Base-by-base conservation (phyloP, 2,113 vertebrate genomes). In the Melanerpes aurifrons region DNA sequence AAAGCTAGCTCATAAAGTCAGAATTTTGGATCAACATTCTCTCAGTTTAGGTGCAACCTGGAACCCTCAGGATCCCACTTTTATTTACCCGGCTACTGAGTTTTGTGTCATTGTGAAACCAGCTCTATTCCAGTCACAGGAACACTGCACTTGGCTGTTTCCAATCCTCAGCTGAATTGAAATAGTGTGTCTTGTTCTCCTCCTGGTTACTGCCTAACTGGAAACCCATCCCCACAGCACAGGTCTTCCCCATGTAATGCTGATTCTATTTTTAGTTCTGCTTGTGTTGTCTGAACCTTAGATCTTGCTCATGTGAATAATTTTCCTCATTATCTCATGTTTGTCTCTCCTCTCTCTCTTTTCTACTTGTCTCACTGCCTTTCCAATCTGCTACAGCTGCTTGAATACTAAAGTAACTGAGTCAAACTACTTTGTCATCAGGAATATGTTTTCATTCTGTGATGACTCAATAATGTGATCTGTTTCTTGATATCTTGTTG, bases 291-390 rank as follows among this genome's bases (percentile, higher is more conserved):
- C 96, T 93, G 81, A 94, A 95, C 72, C 87, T 92, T 84, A 94
- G 47, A 94, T 96, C 85, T 93, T 81, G 76, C 63, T 95, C 82
- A 82, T 94, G 88, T 90, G 91, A 95, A 96, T 91, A 95, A 96
- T 94, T 88, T 90, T 88, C 68, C 82, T 87, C 62, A 92, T 93
- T 94, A 92, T 81, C 89, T 75, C 13, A 10, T 45, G 62, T 62
- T 88, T 5, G 7, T 88, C 86, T 94, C 79, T 67, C 40, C 56
- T 93, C 80, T 88, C 83, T 84, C 68, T 91, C 81, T 88, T 87
- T 96, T 86, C 85, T 93, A 82, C 91, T 93, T 95, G 91, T 92
- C 89, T 96, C 76, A 92, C 77, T 1, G 48, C 81, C 83, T 95
- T 94, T 94, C 84, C 90, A 94, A 94, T 77, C 45, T 93, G 89